A percentile compares a stretch with the other conserved stretches of the same genome.
Conservation (phyloP, 2,113 vertebrate species). For the Saccopteryx leptura region DNA sequence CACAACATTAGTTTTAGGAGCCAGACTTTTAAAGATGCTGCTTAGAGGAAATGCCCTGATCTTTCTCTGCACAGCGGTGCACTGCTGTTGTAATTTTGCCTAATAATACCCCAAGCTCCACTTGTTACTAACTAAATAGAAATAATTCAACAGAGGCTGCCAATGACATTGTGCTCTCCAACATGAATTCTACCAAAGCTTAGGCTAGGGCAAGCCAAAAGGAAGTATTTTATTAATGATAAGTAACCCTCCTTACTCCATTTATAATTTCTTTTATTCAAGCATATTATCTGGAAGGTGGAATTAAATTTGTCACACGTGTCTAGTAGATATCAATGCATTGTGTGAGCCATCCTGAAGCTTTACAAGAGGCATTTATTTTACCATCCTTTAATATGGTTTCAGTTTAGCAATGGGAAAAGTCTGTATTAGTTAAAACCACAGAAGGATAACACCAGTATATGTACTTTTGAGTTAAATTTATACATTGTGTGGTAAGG, state of each 20-base stretch:
- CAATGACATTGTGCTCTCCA: background rate
- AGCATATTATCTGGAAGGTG: background rate
- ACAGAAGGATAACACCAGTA: background rate
- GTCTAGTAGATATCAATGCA: background rate
- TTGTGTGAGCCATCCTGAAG: background rate
- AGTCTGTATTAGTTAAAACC: background rate
- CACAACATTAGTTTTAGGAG: conserved; percentile 77
- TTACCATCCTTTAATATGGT: background rate
- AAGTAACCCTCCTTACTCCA: background rate
- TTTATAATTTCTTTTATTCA: conserved; percentile 45
- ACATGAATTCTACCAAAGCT: background rate
- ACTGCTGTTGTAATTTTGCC: conserved; percentile 62
- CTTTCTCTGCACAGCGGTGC: background rate
- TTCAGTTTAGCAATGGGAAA: background rate
- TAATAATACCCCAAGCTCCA: conserved; percentile 78
- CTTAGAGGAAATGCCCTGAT: conserved; percentile 63
- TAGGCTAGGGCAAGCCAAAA: background rate
- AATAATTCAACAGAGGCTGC: conserved; percentile 54
- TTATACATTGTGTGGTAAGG: background rate
- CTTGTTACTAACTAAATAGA: conserved; percentile 78
- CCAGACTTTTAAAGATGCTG: conserved; percentile 65
- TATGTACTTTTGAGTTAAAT: background rate
- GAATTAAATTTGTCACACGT: conserved; percentile 37
- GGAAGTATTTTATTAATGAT: conserved; percentile 34
- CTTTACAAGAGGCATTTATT: conserved; percentile 20